phyloP scores from a whole-genome alignment of 1,140 invertebrate species.

The Cydia splendana region DNA sequence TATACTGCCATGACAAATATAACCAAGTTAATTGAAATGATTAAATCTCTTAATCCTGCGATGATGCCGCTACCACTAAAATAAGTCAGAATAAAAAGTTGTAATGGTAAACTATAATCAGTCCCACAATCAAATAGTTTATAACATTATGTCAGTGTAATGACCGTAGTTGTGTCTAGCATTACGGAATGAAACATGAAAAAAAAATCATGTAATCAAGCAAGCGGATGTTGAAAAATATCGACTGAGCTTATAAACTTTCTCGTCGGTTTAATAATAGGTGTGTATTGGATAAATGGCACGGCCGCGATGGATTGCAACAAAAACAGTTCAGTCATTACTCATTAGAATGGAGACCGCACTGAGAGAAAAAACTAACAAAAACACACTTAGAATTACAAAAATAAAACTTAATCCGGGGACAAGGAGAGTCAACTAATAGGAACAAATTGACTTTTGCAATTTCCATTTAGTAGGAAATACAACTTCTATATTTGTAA shows the following conservation, averaged over 20 bases:
- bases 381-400: no score
- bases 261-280: constrained; percentile 26
- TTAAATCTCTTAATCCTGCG: no score
- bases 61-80: no score
- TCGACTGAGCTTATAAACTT: constrained; percentile 24
- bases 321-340: constrained; percentile 24
- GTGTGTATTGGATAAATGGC: constrained; percentile 27
- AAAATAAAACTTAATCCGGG: no score
- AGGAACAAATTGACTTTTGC: no score
- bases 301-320: background rate
- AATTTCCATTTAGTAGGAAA: no score
- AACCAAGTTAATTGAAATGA: no score
- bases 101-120: background rate
- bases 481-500: no score
- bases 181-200: constrained; percentile 32
- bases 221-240: constrained; percentile 35
- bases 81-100: background rate
- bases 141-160: constrained; percentile 20
- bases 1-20: no score
- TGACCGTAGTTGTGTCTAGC: background rate
- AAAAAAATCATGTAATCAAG: constrained; percentile 30
- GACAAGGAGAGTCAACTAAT: no score
- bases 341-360: background rate
- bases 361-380: no score
- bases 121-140: constrained; percentile 16